Base-by-base conservation (phyloP, 1,140 invertebrate genomes). In the Yoshiicerus persimilis region DNA sequence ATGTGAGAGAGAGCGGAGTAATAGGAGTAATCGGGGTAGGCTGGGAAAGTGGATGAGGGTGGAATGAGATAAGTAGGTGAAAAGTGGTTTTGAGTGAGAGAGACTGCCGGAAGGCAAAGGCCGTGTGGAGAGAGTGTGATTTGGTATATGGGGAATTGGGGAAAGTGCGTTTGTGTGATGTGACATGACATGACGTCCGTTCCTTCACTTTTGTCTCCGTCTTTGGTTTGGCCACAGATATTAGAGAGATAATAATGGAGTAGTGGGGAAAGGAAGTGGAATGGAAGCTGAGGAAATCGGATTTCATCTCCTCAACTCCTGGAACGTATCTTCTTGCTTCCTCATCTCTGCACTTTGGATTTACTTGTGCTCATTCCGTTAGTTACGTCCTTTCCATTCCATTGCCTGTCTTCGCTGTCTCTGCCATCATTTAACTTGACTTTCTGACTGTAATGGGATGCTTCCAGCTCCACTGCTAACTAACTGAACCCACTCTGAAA, bases 51-150 rank as follows among this genome's bases (percentile, higher is more conserved):
- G 66, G 13, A 30, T 30, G 23, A 9, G 75, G 30, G 32, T 36
- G 75, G 75, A 30, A 80, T 80, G 75, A 80, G 32, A 80, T 80
- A 80, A 80, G 75, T 80, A 80, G 75, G 75, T 80, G 75, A 80
- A 77, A 80, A 80, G 75, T 38, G 23, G 27, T n/a, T 77, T 47
- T 11, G 39, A 9, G 39, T 9, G 39, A 41, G 39, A 41, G 9
- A 6, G 8, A n/a, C 20, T 56, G 64, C 64, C 64, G 64, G 23
- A 4, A 70, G 64, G 47, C 64, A 16, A 36, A 16, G 47, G 47
- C 41, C 13, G 41, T 47, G 41, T 56, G 20, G n/a, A 38, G 70
- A 30, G 13, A 38, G 36, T 80, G 75, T 36, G 32, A 80, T 80
- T 80, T 34, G 1, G 27, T 70, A 30, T 70, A 70, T 70, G 27